Evolutionary conservation across 2,888 invertebrate genomes (phyloP).

Genomic region (Bugula neritina): DNA sequence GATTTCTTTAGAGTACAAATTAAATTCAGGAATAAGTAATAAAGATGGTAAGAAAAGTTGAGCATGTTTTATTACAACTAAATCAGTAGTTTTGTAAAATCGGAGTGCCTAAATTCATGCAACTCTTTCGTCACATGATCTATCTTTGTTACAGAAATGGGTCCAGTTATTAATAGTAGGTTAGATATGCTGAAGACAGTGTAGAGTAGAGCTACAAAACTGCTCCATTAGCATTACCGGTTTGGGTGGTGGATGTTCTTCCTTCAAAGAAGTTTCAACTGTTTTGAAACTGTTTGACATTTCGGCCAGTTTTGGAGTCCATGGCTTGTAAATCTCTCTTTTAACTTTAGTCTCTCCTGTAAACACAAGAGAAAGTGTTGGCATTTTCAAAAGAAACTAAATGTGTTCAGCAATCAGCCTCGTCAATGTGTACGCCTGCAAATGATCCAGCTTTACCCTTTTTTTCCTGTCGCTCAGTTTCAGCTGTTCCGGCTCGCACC

Average conservation of each 20-base stretch:
- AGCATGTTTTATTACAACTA: no score
- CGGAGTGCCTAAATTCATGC: no score
- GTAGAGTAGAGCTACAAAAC: no score
- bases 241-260: constrained; percentile 32
- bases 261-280: constrained; percentile 59
- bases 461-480: constrained; percentile 64
- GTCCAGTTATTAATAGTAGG: no score
- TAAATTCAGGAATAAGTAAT: no score
- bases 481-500: constrained; percentile 95
- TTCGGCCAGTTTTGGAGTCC: constrained; percentile 67
- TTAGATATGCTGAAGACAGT: no score
- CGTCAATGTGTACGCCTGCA: not conserved
- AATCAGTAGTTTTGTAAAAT: no score
- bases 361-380: not conserved
- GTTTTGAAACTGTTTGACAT: constrained; percentile 57
- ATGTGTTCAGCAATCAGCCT: not conserved
- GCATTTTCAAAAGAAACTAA: not conserved
- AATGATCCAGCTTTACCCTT: not conserved
- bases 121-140: no score
- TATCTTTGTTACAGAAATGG: no score
- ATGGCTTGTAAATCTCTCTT: constrained; percentile 86
- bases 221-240: no score
- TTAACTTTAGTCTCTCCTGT: constrained; percentile 31
- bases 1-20: no score
- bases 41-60: no score